Evolutionary conservation across 2,888 invertebrate genomes (phyloP), one percentile per base, ranked within the genome.

Genomic region (Hipparchia semele): DNA sequence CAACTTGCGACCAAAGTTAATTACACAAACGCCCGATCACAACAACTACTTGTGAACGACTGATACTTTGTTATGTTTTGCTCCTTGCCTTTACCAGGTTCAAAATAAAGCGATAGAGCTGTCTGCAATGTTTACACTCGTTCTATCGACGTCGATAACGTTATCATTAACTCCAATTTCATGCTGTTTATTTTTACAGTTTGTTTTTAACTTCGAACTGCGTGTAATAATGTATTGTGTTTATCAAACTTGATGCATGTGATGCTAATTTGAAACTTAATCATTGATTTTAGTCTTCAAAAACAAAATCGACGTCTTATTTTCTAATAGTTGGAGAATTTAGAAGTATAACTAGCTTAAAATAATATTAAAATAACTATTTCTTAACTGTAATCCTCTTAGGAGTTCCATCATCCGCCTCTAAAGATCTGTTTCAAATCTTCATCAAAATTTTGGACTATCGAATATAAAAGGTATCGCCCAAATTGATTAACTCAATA

Each of bases 11-110:
- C 54, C 45, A 13, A 66, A 65, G 33, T 49, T 4, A 71, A 23
- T 54, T 65, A 49, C 61, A 68, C 12, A 60, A 76, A 78, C 82
- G 90, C 86, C 87, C 86, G 80, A 80, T 84, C 83, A 78, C 82
- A 77, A 81, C 83, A 86, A 82, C 79, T 79, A 80, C 82, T 84
- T 87, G 82, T 84, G 86, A 87, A 85, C 86, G 88, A 94, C 92
- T 93, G 90, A 89, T 87, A 90, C 91, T 91, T 92, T 91, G 90
- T 92, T 91, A 84, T 93, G 92, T 90, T 92, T 90, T 80, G 79
- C 87, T 87, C 80, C 89, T 85, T 86, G 88, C 89, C 84, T 85
- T 84, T 85, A 86, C 83, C 86, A 85, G 83, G 83, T 82, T 83
- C 83, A 83, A 85, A 87, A 86, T 86, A 74, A 86, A 79, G 80